phyloP scores from a whole-genome alignment of 2,113 vertebrate genomes.

The Mus pahari region DNA sequence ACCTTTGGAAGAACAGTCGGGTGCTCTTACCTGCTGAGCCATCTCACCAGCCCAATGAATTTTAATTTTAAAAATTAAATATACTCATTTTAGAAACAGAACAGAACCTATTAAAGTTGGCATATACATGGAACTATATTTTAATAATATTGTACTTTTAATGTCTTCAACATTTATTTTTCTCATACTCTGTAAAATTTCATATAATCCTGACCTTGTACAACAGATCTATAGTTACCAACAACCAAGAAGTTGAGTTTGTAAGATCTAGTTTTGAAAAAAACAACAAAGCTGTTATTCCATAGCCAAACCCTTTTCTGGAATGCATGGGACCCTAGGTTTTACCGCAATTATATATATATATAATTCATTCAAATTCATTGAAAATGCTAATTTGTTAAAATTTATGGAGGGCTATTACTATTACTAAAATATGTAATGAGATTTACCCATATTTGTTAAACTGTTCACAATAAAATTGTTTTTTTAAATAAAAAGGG shows the following conservation, averaged over 20 bases:
- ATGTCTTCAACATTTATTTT: constrained; percentile 36
- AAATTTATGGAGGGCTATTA: neutral
- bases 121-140: neutral
- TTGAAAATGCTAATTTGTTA: neutral
- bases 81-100: neutral
- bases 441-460: neutral
- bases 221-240: neutral
- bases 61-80: neutral
- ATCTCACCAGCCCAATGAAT: no score
- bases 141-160: constrained; percentile 20
- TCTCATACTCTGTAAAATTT: neutral
- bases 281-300: no score
- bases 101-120: constrained; percentile 33
- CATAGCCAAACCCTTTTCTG: neutral
- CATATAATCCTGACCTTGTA: neutral
- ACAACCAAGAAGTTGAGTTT: neutral
- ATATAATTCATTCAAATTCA: neutral
- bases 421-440: neutral
- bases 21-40: no score
- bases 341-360: neutral
- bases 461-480: constrained; percentile 3
- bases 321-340: neutral
- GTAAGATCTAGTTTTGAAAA: neutral
- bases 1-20: no score
- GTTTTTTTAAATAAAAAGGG: neutral